Evolutionary conservation across 2,113 vertebrate species (phyloP), one percentile per base, ranked within the genome.

Genomic region (Stigmatopora argus): DNA sequence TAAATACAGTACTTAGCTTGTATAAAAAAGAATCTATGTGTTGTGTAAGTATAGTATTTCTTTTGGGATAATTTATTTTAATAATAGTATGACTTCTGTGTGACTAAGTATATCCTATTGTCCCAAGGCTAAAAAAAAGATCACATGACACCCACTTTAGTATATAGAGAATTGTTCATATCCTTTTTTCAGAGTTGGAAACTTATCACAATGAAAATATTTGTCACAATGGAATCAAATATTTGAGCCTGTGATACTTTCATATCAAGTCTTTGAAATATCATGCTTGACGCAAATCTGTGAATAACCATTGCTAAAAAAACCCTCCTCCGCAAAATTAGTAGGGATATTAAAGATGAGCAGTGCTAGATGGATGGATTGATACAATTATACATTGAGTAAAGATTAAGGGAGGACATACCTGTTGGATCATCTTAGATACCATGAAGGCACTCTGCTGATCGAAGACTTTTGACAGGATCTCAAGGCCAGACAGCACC

Each of bases 401-500:
- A 14, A 18, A 74, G 35, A 70, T 1, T n/a, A 7, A 64, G 26
- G 26, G 1, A 14, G 14, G 10, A 5, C n/a, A 5, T 73, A 97
- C 94, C 95, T 96, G 95, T 75, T 96, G 96, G 77, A 97, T 90
- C 89, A 97, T 93, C 74, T 94, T 94, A 62, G 94, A 92, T 57
- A 96, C 91, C 91, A 92, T 93, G 59, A 94, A 91, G 0, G 95
- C 93, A 76, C 94, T 97, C 82, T 98, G 96, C 86, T 97, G 96
- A 89, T 98, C 95, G 58, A 98, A 97, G 18, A 97, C 95, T 84
- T 97, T 97, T 19, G 95, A 95, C 62, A 98, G 89, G 78, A 97
- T 97, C 89, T 98, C 96, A 73, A 98, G 87, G 44, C 96, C 96
- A 0, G 92, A 91, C 67, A 98, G 76, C 47, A 98, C 96, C 65